Evolutionary conservation across 2,113 vertebrate species (phyloP).

Genomic region (Tychaedon coryphoeus): DNA sequence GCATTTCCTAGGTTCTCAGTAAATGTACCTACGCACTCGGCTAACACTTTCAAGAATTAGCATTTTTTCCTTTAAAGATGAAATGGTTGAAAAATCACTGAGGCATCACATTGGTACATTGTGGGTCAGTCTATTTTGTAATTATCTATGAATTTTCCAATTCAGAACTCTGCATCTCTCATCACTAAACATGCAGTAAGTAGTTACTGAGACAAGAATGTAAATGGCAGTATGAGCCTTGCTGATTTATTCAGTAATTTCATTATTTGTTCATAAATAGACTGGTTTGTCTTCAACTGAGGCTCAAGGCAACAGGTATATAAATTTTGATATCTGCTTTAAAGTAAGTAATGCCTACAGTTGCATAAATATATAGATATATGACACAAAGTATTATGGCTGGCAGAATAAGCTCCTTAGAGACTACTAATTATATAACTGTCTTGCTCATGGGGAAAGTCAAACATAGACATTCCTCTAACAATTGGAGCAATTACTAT

Average conservation of each 20-base stretch:
- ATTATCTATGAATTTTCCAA: background rate
- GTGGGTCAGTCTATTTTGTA: background rate
- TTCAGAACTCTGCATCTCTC: background rate
- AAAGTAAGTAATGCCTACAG: background rate
- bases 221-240: background rate
- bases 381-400: background rate
- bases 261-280: background rate
- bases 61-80: background rate
- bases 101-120: background rate
- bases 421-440: background rate
- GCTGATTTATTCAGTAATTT: background rate
- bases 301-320: background rate
- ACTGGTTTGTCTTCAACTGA: background rate
- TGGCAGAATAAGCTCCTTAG: background rate
- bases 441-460: background rate
- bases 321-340: background rate
- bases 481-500: background rate
- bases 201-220: background rate
- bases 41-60: background rate
- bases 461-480: background rate
- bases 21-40: background rate
- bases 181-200: background rate
- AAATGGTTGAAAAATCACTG: background rate
- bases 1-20: background rate
- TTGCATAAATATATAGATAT: background rate